These are phyloP conservation scores for Mycalesis mineus DNA, from an alignment of 2,888 invertebrate species.

Conservation along the genomic window DNA sequence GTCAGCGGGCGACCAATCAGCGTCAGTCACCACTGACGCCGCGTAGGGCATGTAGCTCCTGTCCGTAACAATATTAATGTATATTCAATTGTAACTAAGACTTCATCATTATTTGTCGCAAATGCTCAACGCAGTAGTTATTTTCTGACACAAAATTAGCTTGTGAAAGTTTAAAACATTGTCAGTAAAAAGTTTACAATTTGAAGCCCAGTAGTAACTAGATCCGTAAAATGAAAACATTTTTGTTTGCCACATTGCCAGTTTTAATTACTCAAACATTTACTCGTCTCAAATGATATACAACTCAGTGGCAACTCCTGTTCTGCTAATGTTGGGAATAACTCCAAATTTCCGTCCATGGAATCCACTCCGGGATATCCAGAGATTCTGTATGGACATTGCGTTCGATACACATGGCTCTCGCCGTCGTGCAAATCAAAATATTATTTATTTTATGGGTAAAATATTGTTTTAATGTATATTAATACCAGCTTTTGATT, in stretches of 20 bases:
- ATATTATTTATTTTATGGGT: not conserved
- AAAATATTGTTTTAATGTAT: too few species aligned
- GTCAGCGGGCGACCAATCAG: too few species aligned
- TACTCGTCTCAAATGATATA: conserved; percentile 18
- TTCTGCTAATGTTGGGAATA: conserved; percentile 55
- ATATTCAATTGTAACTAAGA: too few species aligned
- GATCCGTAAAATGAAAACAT: not conserved
- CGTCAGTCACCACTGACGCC: too few species aligned
- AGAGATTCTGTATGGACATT: conserved; percentile 59
- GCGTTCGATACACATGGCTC: conserved; percentile 25
- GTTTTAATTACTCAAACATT: conserved; percentile 24
- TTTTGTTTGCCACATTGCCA: not conserved
- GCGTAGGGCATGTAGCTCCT: too few species aligned
- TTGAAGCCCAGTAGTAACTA: not conserved
- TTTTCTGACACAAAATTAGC: too few species aligned
- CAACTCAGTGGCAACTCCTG: conserved; percentile 32
- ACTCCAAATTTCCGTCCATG: conserved; percentile 48
- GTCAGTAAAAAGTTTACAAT: not conserved
- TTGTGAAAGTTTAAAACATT: too few species aligned
- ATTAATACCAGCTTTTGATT: too few species aligned
- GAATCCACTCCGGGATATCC: conserved; percentile 59
- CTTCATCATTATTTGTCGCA: too few species aligned
- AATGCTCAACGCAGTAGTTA: too few species aligned
- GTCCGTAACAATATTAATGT: too few species aligned
- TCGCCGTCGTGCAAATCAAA: conserved; percentile 1